Evolutionary conservation across 2,888 invertebrate species (phyloP), one percentile per base, ranked within the genome.

Genomic region (Coremacera marginata): DNA sequence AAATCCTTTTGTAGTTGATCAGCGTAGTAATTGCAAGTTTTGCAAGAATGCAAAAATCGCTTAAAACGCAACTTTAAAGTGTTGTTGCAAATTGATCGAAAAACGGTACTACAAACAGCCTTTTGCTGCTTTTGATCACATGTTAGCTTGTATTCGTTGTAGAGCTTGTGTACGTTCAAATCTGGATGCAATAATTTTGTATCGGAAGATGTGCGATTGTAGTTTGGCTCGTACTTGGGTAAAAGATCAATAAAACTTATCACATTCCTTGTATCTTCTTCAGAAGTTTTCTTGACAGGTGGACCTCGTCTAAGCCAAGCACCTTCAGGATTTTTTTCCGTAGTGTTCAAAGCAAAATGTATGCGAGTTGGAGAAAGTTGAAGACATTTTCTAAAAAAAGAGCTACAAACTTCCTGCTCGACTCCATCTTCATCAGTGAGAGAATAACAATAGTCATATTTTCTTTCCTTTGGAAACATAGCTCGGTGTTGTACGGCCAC

Each of bases 151-250:
- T 57, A 72, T 60, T 72, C 72, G 44, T 60, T 34, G 44, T 37
- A 72, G 31, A 60, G 49, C 25, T 72, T 72, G 19, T 60, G 57
- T 52, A 60, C 34, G 60, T 57, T 70, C 52, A 70, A 70, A 52
- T 70, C 52, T 70, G 70, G 70, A 70, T 70, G 70, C 52, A 70
- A 55, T 31, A 31, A 70, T 55, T 70, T 72, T 60, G 57, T 31
- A 31, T 5, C 31, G 3, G 31, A 5, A 5, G 5, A 31, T 4
- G 5, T n/a, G n/a, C n/a, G n/a, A n/a, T n/a, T n/a, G n/a, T n/a
- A n/a, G n/a, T n/a, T n/a, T n/a, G n/a, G n/a, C n/a, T n/a, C n/a
- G n/a, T n/a, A n/a, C n/a, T n/a, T n/a, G n/a, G n/a, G n/a, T n/a
- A n/a, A n/a, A n/a, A 31, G 31, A 4, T 31, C 31, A 4, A 31